These are phyloP conservation scores for Actinemys pallida DNA, from an alignment of 2,113 vertebrate species.

Conservation along the genomic window DNA sequence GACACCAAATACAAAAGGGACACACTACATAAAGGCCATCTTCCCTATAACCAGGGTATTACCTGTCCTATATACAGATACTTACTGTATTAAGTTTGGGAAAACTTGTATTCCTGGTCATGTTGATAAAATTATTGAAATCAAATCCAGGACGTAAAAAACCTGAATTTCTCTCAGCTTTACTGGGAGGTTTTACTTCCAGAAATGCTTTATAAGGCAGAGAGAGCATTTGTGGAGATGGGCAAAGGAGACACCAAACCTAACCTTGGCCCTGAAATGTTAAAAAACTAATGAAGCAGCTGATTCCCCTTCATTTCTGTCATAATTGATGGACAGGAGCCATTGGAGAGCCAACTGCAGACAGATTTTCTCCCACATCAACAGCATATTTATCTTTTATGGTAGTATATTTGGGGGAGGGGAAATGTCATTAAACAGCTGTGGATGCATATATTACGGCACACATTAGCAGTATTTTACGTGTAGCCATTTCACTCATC, in stretches of 20 bases:
- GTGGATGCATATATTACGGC: not conserved
- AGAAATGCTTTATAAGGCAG: rapidly evolving
- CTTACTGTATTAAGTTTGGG: not conserved
- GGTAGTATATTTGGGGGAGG: not conserved
- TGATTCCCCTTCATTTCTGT: not conserved
- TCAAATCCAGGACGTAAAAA: rapidly evolving
- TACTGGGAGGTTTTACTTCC: not conserved
- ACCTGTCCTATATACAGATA: not conserved
- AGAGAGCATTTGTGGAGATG: not conserved
- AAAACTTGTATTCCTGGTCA: not conserved
- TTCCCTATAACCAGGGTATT: rapidly evolving
- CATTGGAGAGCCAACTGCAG: not conserved
- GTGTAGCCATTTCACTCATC: not conserved
- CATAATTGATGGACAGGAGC: not conserved
- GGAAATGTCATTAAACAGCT: not conserved
- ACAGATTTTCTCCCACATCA: not conserved
- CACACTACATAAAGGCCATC: not conserved
- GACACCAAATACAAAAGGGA: not conserved
- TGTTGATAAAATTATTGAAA: not conserved
- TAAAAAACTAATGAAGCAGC: not conserved
- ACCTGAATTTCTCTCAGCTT: not conserved
- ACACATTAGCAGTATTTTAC: not conserved
- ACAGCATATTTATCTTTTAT: not conserved
- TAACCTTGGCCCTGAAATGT: not conserved
- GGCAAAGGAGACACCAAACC: not conserved